These are phyloP conservation scores for Megastigmus dorsalis DNA, from an alignment of 2,888 invertebrate species.

Conservation along the genomic window DNA sequence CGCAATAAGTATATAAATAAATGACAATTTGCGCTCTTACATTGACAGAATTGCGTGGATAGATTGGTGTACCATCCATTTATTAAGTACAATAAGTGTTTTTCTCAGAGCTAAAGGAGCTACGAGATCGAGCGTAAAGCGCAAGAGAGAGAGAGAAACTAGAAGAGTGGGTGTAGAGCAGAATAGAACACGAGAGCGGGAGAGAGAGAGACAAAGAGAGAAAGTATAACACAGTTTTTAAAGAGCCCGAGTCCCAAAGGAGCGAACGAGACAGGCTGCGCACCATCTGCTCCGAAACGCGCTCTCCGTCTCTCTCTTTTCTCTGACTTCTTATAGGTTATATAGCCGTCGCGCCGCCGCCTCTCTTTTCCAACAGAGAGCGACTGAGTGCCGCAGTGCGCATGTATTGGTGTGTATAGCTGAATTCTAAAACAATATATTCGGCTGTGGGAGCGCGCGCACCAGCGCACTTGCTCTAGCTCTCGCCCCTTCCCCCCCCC, in stretches of 20 bases:
- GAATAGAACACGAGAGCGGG: neutral
- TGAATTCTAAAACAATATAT: slow-evolving; percentile 11
- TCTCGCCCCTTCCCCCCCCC: too few species aligned
- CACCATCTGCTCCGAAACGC: neutral
- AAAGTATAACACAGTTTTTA: neutral
- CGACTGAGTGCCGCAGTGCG: neutral
- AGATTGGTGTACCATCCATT: too few species aligned
- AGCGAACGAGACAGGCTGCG: neutral
- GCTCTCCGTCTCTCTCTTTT: neutral
- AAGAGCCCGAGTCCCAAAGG: neutral
- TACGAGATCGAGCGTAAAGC: too few species aligned
- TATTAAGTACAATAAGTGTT: too few species aligned
- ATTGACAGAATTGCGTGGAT: too few species aligned
- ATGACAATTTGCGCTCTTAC: too few species aligned
- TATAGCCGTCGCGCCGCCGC: neutral
- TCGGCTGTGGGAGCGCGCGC: slow-evolving; percentile 21
- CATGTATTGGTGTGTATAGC: neutral
- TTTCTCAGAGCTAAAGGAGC: too few species aligned
- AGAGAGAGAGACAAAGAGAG: neutral
- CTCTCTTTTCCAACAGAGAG: neutral
- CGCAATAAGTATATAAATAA: too few species aligned
- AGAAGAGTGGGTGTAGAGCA: neutral
- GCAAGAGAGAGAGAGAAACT: neutral
- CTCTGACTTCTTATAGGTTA: too few species aligned
- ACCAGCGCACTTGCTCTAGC: slow-evolving; percentile 23